These are phyloP conservation scores for Staurois parvus DNA, from an alignment of 2,797 vertebrate genomes.

Conservation along the genomic window DNA sequence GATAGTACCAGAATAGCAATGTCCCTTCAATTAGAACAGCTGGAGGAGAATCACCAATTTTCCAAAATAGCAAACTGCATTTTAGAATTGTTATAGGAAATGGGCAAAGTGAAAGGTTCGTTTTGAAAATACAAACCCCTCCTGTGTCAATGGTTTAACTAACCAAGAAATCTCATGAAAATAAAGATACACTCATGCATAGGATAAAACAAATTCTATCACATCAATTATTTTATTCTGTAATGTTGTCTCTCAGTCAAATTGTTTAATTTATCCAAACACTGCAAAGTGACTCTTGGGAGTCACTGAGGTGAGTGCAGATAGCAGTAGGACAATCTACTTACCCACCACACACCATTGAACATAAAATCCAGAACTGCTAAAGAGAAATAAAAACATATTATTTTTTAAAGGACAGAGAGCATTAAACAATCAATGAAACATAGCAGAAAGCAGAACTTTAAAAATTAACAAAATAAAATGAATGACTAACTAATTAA, in stretches of 20 bases:
- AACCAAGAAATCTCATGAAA: neutral
- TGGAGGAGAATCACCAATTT: no score
- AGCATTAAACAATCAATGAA: conserved; percentile 3
- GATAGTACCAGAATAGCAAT: no score
- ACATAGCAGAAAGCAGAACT: neutral
- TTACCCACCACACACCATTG: neutral
- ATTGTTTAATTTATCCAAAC: neutral
- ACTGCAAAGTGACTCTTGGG: neutral
- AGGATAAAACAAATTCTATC: neutral
- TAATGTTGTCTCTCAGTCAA: neutral
- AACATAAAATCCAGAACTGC: neutral
- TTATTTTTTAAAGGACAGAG: conserved; percentile 12
- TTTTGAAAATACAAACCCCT: neutral
- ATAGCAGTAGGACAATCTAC: neutral
- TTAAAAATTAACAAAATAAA: neutral
- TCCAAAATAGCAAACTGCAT: no score
- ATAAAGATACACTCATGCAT: neutral
- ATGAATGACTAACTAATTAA: neutral
- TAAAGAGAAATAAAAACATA: neutral
- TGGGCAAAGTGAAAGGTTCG: no score
- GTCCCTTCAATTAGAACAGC: no score
- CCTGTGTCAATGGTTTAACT: conserved; percentile 6
- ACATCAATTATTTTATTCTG: neutral
- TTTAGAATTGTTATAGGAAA: no score
- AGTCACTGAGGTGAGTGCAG: neutral